Evolutionary conservation across 2,888 invertebrate genomes (phyloP).

Genomic region (Tipula vernalis): DNA sequence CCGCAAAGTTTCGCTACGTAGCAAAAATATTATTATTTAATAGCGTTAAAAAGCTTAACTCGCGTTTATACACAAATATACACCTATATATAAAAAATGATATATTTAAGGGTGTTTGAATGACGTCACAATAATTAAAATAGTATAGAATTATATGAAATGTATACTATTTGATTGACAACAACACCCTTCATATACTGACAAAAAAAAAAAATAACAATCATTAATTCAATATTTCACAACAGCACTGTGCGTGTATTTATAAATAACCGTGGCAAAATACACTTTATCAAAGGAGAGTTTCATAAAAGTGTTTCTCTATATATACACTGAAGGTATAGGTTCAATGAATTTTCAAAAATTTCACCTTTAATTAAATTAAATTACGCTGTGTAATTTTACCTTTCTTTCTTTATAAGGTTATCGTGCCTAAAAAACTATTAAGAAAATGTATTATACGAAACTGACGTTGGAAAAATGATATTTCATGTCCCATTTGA

Average conservation of each 20-base stretch:
- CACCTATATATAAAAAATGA: too few species aligned
- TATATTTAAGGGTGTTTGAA: not conserved
- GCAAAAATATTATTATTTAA: not conserved
- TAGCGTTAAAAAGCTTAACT: not conserved
- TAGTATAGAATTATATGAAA: not conserved
- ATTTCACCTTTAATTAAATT: not conserved
- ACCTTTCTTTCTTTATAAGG: not conserved
- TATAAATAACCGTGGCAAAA: not conserved
- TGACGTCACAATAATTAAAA: not conserved
- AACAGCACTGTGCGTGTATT: not conserved
- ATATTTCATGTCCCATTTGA: too few species aligned
- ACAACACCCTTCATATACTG: not conserved
- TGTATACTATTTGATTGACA: not conserved
- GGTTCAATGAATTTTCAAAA: not conserved
- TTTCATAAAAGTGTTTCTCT: not conserved
- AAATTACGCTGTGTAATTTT: not conserved
- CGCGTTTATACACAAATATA: too few species aligned
- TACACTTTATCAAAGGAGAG: not conserved
- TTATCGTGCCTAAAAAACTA: not conserved
- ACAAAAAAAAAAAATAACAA: not conserved
- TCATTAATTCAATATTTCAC: not conserved
- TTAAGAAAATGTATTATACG: not conserved
- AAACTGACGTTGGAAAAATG: not conserved
- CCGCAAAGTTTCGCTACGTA: not conserved
- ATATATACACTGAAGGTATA: not conserved